phyloP scores from a whole-genome alignment of 1,140 invertebrate genomes.

The Lerema accius region DNA sequence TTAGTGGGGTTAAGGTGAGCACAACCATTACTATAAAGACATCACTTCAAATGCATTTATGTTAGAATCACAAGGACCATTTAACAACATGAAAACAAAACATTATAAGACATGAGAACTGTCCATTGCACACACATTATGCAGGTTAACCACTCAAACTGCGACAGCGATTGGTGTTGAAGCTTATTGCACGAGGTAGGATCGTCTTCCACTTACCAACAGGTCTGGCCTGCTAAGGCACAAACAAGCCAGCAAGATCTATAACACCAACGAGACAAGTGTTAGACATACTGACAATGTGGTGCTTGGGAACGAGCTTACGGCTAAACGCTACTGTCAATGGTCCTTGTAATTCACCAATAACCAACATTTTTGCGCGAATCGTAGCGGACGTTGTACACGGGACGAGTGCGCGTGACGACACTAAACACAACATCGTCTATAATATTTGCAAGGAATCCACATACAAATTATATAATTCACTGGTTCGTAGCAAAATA shows the following conservation, averaged over 20 bases:
- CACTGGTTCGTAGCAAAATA: constrained; percentile 59
- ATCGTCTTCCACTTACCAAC: constrained; percentile 84
- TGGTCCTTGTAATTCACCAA: constrained; percentile 80
- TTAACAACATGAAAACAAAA: constrained; percentile 73
- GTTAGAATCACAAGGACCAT: constrained; percentile 83
- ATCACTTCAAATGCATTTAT: constrained; percentile 47
- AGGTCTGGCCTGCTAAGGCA: constrained; percentile 87
- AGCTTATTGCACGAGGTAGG: constrained; percentile 68
- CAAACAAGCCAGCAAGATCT: constrained; percentile 88
- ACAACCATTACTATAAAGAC: constrained; percentile 15
- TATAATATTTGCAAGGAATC: constrained; percentile 52
- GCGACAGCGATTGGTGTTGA: constrained; percentile 72
- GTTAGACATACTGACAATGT: constrained; percentile 72
- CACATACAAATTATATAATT: constrained; percentile 74
- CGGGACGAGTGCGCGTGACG: constrained; percentile 55
- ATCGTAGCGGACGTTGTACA: constrained; percentile 57
- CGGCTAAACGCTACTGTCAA: constrained; percentile 61
- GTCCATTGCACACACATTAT: constrained; percentile 78
- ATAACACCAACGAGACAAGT: constrained; percentile 82
- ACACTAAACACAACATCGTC: constrained; percentile 59
- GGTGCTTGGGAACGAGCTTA: constrained; percentile 66
- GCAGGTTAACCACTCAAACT: constrained; percentile 76
- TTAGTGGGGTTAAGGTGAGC: constrained; percentile 51
- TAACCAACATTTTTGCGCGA: constrained; percentile 78
- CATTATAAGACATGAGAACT: constrained; percentile 57